Percentiles rank a stretch among this genome's conserved stretches.
phyloP scores from a whole-genome alignment of 1,140 invertebrate genomes.

The Bombus fervidus region DNA sequence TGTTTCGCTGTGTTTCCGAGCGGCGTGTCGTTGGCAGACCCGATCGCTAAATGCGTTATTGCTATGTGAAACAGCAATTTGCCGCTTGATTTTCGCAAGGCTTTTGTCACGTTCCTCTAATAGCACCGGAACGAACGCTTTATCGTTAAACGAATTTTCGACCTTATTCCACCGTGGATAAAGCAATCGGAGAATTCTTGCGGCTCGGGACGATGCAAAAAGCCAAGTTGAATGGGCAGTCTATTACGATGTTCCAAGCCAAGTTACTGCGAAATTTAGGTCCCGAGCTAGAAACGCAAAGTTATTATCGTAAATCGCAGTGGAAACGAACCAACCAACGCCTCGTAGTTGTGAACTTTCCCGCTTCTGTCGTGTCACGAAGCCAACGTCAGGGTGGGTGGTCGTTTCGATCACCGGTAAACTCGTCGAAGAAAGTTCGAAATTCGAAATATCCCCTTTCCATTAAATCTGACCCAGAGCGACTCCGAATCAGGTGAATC shows the following conservation, averaged over 20 bases:
- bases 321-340: not conserved
- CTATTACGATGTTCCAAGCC: not conserved
- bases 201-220: not conserved
- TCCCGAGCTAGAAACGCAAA: not conserved
- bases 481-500: not conserved
- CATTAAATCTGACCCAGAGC: not conserved
- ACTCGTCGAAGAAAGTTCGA: not conserved
- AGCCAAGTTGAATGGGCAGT: too few relatives aligned
- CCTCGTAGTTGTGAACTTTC: not conserved
- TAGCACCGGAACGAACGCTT: not conserved
- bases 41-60: conserved; percentile 37
- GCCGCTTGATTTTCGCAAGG: conserved; percentile 1
- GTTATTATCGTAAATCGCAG: conserved; percentile 19
- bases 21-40: not conserved
- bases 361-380: not conserved
- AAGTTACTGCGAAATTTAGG: not conserved
- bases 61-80: conserved; percentile 41
- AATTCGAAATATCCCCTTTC: not conserved
- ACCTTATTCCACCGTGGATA: not conserved
- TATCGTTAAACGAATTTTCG: conserved; percentile 10
- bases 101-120: not conserved
- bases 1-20: not conserved
- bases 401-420: not conserved
- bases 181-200: not conserved
- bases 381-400: too few relatives aligned